These are phyloP conservation scores for Vultur gryphus DNA, from an alignment of 2,797 vertebrate species.

Conservation along the genomic window DNA sequence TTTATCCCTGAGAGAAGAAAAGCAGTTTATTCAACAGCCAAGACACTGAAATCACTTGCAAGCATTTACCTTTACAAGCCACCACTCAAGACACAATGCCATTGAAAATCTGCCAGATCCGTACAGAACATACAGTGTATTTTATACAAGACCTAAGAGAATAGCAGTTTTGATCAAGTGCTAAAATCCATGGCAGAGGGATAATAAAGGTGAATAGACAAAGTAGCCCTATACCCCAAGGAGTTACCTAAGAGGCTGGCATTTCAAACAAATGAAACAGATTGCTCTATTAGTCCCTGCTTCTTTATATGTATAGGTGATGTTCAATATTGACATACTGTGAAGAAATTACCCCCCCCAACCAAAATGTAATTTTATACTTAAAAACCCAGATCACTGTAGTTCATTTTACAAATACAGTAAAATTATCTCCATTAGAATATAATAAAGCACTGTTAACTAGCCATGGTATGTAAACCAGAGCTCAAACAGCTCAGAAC, in stretches of 20 bases:
- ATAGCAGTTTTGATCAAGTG: not conserved
- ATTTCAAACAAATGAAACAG: not conserved
- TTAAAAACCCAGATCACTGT: not conserved
- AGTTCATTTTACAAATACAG: not conserved
- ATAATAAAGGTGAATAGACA: not conserved
- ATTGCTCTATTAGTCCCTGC: not conserved
- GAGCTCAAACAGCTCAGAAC: not conserved
- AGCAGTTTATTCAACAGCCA: not conserved
- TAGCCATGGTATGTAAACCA: not conserved
- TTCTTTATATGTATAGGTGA: not conserved
- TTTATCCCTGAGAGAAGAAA: not conserved
- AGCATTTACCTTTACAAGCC: not conserved
- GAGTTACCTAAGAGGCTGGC: not conserved
- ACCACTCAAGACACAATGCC: not conserved
- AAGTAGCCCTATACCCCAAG: not conserved
- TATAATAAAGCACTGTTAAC: not conserved
- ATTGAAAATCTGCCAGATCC: not conserved
- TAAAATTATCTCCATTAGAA: not conserved
- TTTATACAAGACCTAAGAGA: not conserved
- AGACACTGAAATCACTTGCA: not conserved
- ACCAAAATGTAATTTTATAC: not conserved
- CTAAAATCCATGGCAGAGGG: not conserved
- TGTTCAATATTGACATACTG: not conserved
- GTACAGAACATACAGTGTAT: not conserved
- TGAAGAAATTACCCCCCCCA: not conserved